Conservation (phyloP, 2,888 invertebrate species). For the Brenthis ino region DNA sequence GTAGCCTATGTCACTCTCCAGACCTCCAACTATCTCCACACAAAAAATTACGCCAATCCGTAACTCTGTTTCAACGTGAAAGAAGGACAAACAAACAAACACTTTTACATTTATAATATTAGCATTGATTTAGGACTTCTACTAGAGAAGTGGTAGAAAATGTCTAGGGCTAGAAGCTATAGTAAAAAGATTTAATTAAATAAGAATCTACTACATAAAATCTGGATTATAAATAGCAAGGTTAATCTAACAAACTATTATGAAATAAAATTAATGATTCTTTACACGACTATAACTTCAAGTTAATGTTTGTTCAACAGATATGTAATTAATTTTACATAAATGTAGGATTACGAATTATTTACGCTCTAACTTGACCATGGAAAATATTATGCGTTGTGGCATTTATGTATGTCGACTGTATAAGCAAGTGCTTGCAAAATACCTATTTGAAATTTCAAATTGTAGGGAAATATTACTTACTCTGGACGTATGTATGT, state of each 20-base stretch:
- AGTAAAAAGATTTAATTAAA: too few species aligned
- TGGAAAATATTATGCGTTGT: slow-evolving; percentile 13
- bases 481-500: neutral
- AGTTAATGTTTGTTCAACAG: slow-evolving; percentile 7
- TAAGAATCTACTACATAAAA: neutral
- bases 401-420: slow-evolving; percentile 1
- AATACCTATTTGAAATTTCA: neutral
- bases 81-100: too few species aligned
- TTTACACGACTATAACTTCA: slow-evolving; percentile 9
- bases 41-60: too few species aligned
- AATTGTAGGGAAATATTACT: neutral
- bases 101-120: too few species aligned
- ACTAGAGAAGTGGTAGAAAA: too few species aligned
- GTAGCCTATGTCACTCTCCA: too few species aligned
- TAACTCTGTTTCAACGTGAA: too few species aligned
- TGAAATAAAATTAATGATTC: slow-evolving; percentile 36
- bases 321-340: slow-evolving; percentile 15
- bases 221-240: slow-evolving; percentile 31
- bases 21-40: too few species aligned
- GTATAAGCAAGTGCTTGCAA: neutral
- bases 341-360: slow-evolving; percentile 15
- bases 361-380: slow-evolving; percentile 6
- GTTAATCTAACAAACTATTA: slow-evolving; percentile 24
- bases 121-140: too few species aligned
- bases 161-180: too few species aligned